A percentile compares a stretch with the other conserved stretches of the same genome.
phyloP scores from a whole-genome alignment of 1,140 invertebrate species.

The Drosophila novamexicana region DNA sequence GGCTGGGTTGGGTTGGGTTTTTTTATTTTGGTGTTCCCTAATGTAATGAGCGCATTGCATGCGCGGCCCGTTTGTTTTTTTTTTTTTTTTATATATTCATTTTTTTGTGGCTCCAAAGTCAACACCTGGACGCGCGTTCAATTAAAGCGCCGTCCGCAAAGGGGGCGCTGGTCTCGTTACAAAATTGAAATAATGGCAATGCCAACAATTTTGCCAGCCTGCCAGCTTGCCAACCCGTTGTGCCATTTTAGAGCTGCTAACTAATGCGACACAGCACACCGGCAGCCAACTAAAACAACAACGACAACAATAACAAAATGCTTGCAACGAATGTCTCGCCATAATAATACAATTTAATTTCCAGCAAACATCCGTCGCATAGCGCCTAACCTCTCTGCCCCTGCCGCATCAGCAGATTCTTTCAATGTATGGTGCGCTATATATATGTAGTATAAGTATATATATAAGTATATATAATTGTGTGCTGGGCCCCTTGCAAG shows the following conservation, averaged over 20 bases:
- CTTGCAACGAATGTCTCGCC: conserved; percentile 75
- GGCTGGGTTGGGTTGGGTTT: conserved; percentile 11
- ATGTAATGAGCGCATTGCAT: conserved; percentile 80
- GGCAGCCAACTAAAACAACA: conserved; percentile 48
- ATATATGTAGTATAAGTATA: conserved; percentile 16
- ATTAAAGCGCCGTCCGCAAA: conserved; percentile 61
- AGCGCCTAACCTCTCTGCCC: not conserved
- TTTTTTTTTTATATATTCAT: conserved; percentile 19
- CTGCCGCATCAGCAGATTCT: conserved; percentile 36
- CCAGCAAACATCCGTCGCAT: conserved; percentile 75
- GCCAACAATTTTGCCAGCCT: conserved; percentile 38
- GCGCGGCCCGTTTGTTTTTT: conserved; percentile 36
- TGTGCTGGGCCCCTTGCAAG: conserved; percentile 54
- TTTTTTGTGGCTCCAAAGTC: conserved; percentile 60
- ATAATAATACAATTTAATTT: conserved; percentile 83
- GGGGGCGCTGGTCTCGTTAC: conserved; percentile 38
- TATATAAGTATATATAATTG: not conserved
- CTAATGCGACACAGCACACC: conserved; percentile 73
- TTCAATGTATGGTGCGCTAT: conserved; percentile 60
- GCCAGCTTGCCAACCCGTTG: conserved; percentile 3
- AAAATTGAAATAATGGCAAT: conserved; percentile 54
- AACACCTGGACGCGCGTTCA: conserved; percentile 69
- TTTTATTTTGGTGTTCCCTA: conserved; percentile 37
- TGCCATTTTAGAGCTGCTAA: conserved; percentile 49
- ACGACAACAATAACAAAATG: conserved; percentile 37